These are phyloP conservation scores for Dasysyrphus albostriatus DNA, from an alignment of 2,888 invertebrate genomes.

Conservation along the genomic window DNA sequence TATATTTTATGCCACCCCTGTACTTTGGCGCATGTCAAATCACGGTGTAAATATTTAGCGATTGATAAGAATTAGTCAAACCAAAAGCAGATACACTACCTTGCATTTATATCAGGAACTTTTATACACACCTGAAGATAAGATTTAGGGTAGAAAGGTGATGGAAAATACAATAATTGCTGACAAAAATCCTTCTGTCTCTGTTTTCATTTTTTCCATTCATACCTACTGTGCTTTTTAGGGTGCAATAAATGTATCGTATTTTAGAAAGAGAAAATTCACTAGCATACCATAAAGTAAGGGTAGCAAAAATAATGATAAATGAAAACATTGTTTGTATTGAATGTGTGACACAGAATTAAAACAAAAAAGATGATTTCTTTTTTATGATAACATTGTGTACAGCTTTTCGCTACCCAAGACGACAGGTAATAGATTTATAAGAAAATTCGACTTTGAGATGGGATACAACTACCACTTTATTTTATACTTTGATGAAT, in stretches of 20 bases:
- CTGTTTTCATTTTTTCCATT: conserved; percentile 45
- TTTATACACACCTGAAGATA: conserved; percentile 35
- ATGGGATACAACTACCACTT: background rate
- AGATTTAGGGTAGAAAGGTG: conserved; percentile 19
- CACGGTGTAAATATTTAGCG: conserved; percentile 56
- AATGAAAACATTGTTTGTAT: conserved; percentile 10
- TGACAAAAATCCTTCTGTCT: conserved; percentile 20
- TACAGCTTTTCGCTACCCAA: background rate
- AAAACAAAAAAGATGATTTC: background rate
- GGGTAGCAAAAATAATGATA: conserved; percentile 9
- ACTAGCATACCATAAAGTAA: background rate
- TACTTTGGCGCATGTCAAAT: conserved; percentile 48
- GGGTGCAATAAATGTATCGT: conserved; percentile 37
- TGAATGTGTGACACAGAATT: background rate
- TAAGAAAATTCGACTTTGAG: background rate
- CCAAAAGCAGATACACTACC: conserved; percentile 13
- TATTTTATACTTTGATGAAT: background rate
- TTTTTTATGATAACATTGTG: conserved; percentile 37
- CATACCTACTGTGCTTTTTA: conserved; percentile 35
- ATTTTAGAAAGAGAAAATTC: conserved; percentile 23
- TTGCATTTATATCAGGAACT: background rate
- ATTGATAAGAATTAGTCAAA: conserved; percentile 59
- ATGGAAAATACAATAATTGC: background rate
- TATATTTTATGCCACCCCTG: conserved; percentile 46
- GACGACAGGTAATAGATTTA: background rate